Evolutionary conservation across 1,140 invertebrate species (phyloP).

Genomic region (Anoplolepis gracilipes): DNA sequence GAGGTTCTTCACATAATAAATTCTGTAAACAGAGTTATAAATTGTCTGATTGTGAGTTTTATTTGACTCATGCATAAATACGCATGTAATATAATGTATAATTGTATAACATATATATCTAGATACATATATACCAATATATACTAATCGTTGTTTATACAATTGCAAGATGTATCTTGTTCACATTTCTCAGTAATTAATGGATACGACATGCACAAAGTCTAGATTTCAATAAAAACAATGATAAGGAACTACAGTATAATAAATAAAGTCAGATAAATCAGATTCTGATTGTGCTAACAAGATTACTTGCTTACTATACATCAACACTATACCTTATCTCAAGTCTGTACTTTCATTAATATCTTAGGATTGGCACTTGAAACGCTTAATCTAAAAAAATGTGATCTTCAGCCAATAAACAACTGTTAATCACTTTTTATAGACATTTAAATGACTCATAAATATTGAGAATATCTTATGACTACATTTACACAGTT

Average conservation of each 20-base stretch:
- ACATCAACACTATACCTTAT: not conserved
- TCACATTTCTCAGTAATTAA: slow-evolving; percentile 9
- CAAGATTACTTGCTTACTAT: not conserved
- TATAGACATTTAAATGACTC: not conserved
- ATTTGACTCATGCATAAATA: slow-evolving; percentile 24
- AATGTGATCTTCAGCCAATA: not conserved
- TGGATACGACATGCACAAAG: slow-evolving; percentile 19
- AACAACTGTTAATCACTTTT: not conserved
- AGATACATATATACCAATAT: no score
- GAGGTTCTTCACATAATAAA: slow-evolving; percentile 12
- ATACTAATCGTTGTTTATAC: slow-evolving; percentile 23
- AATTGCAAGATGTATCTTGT: slow-evolving; percentile 5
- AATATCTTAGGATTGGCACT: not conserved
- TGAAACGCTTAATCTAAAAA: slow-evolving; percentile 7
- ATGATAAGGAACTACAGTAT: not conserved
- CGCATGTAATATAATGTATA: not conserved
- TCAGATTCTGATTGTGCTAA: not conserved
- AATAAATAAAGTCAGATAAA: slow-evolving; percentile 37
- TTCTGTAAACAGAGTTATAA: slow-evolving; percentile 39
- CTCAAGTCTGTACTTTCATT: not conserved
- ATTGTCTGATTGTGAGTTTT: not conserved
- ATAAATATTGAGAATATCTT: not conserved
- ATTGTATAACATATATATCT: not conserved
- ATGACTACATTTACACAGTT: not conserved
- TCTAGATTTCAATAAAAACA: slow-evolving; percentile 19